Conservation (phyloP, 1,140 invertebrate genomes). For the Hypothenemus hampei region DNA sequence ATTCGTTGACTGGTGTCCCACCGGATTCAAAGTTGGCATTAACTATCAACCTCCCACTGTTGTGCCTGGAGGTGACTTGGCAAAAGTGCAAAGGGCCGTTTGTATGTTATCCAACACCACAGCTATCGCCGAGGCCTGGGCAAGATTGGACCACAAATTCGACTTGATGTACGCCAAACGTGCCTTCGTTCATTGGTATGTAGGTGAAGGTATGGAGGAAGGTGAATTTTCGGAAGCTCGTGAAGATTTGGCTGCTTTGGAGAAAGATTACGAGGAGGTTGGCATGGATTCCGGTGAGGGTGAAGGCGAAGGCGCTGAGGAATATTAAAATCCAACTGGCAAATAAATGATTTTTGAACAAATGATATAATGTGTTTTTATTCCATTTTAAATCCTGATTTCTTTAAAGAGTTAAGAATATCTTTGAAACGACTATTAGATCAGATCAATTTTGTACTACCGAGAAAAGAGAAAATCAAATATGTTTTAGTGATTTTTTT, state of each 20-base stretch:
- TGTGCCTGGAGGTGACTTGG: constrained; percentile 72
- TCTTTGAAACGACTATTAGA: too few species aligned
- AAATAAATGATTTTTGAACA: too few species aligned
- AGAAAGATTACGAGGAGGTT: constrained; percentile 69
- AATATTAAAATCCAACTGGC: constrained; percentile 33
- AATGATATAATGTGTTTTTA: too few species aligned
- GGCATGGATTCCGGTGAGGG: constrained; percentile 40
- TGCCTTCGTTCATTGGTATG: constrained; percentile 74
- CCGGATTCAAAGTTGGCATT: constrained; percentile 78
- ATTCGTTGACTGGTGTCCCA: constrained; percentile 52
- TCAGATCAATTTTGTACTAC: too few species aligned
- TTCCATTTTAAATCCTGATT: too few species aligned
- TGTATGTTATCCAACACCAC: constrained; percentile 70
- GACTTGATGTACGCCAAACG: constrained; percentile 76
- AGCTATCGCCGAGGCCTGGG: constrained; percentile 64
- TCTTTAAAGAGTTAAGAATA: too few species aligned
- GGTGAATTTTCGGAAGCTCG: constrained; percentile 80
- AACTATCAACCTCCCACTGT: constrained; percentile 82
- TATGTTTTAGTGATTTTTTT: too few species aligned
- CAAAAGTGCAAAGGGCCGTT: constrained; percentile 68
- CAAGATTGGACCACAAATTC: constrained; percentile 73
- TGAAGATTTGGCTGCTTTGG: constrained; percentile 75
- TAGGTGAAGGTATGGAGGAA: constrained; percentile 73
- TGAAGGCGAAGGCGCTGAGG: constrained; percentile 42
- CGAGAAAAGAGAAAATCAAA: too few species aligned